Evolutionary conservation across 2,113 vertebrate species (phyloP), one percentile per base, ranked within the genome.

Genomic region (Neogobius melanostomus): DNA sequence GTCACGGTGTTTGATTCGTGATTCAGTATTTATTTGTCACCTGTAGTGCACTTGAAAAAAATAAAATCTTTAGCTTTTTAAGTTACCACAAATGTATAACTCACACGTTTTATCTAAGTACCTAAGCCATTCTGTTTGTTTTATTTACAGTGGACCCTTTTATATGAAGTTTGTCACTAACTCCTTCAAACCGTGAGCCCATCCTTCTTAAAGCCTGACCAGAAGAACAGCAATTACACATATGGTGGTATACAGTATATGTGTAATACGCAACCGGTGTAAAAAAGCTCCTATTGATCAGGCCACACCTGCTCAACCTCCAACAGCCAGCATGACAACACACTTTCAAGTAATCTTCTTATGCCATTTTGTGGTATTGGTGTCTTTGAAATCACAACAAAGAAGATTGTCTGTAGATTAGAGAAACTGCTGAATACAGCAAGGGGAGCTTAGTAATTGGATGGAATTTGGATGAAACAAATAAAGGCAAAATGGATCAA

Each of bases 281-380:
- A 11, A 72, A 57, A 66, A 50, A 69, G 46, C 60, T 76, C 61
- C 43, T 74, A 88, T 82, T 79, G 83, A 80, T 81, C 68, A 2
- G 62, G 53, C 54, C 75, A 67, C 81, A 75, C n/a, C 74, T 74
- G 79, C 77, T 77, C 50, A 6, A 56, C 54, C 68, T 70, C 14
- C n/a, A 48, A 53, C 48, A 77, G 49, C 63, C 54, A 63, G 62
- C 56, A 77, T 75, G 52, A 17, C 50, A 36, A 57, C 67, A 66
- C 11, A 42, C 63, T 67, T 69, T 56, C 36, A 52, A 70, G 21
- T 70, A 65, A 72, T 49, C 72, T 66, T 74, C 71, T 56, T 56
- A 56, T 4, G 53, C 68, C 66, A 36, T 71, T 54, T 47, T 21
- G 53, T 54, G 63, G 10, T 54, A 47, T 59, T 59, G 49, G 64